These are phyloP conservation scores for Eleginops maclovinus DNA, from an alignment of 2,113 vertebrate genomes.

Conservation along the genomic window DNA sequence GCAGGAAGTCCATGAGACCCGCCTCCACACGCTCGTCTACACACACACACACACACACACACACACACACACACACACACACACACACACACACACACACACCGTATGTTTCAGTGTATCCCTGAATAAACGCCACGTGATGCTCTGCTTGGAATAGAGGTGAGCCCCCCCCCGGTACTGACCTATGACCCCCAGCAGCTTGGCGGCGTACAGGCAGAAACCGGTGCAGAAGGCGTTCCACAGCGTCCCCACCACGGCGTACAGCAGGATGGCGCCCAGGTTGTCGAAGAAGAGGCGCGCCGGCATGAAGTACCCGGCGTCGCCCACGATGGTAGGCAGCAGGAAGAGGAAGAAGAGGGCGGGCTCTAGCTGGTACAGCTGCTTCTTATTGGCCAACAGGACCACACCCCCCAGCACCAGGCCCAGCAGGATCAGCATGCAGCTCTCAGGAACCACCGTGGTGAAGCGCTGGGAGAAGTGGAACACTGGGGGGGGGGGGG, in stretches of 20 bases:
- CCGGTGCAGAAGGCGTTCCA: constrained; percentile 97
- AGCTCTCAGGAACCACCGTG: constrained; percentile 94
- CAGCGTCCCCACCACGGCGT: constrained; percentile 94
- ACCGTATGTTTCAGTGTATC: too few species aligned
- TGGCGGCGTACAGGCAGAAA: constrained; percentile 88
- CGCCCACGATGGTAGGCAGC: constrained; percentile 94
- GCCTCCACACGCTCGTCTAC: constrained; percentile 88
- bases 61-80: neutral
- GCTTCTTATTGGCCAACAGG: constrained; percentile 92
- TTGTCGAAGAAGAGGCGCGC: constrained; percentile 96
- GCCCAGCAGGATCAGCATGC: constrained; percentile 94
- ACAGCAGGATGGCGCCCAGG: constrained; percentile 94
- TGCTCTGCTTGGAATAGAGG: too few species aligned
- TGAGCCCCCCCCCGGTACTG: neutral
- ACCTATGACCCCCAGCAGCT: constrained; percentile 73
- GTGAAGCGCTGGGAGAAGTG: constrained; percentile 95
- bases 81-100: too few species aligned
- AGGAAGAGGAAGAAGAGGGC: constrained; percentile 98
- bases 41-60: constrained; percentile 16
- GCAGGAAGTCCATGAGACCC: constrained; percentile 94
- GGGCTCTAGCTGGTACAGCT: constrained; percentile 94
- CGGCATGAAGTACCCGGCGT: constrained; percentile 98
- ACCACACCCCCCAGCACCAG: constrained; percentile 94
- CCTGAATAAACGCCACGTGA: too few species aligned
- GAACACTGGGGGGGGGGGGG: constrained; percentile 85